Conservation (phyloP, 53 echinoderm and acorn worm genomes). For the Antedon mediterranea region DNA sequence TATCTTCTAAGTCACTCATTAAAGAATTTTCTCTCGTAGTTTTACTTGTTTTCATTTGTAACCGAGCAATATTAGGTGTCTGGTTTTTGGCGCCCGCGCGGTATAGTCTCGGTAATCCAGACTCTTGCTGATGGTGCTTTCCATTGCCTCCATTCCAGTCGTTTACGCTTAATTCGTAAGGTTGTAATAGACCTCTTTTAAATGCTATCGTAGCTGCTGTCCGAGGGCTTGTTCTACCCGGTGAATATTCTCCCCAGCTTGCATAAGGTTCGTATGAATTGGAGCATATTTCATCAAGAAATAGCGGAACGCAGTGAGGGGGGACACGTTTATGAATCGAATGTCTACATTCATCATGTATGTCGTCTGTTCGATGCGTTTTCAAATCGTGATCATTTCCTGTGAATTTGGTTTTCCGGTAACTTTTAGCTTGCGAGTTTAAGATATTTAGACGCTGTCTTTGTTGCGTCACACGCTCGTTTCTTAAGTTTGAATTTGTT, state of each 20-base stretch:
- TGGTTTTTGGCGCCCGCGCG: not conserved
- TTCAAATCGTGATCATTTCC: not conserved
- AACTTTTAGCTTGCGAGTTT: not conserved
- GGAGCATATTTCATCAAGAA: not conserved
- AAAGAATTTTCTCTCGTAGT: not conserved
- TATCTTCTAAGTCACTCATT: not conserved
- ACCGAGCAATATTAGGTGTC: not conserved
- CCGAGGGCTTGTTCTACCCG: not conserved
- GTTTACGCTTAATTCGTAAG: not conserved
- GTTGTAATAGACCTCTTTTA: not conserved
- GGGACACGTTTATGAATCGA: not conserved
- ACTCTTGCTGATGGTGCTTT: not conserved
- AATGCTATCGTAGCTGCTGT: not conserved
- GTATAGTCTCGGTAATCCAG: not conserved
- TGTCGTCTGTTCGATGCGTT: not conserved
- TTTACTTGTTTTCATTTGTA: not conserved
- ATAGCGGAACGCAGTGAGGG: not conserved
- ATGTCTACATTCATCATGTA: not conserved
- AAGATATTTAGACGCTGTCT: not conserved
- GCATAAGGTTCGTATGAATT: not conserved
- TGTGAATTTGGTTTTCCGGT: not conserved
- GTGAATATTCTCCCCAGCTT: not conserved
- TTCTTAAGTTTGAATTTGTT: not conserved
- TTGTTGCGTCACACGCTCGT: not conserved
- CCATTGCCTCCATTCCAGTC: not conserved